Evolutionary conservation across 2,888 invertebrate species (phyloP), one percentile per base, ranked within the genome.

Genomic region (Patella caerulea): DNA sequence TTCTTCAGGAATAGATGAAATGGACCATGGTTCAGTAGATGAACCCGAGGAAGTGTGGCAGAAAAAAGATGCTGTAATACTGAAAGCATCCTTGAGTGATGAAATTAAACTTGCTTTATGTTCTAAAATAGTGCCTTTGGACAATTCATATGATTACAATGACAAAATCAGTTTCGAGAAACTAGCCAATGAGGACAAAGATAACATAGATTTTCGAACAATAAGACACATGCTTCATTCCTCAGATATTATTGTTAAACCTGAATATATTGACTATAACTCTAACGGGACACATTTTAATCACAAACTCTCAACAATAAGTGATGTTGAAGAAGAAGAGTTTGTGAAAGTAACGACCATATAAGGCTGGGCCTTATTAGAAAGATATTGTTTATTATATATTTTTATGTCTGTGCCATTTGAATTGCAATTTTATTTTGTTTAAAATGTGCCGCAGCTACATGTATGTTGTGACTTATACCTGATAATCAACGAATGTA

Each of bases 231-330:
- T 88, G 79, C 77, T 88, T 45, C 84, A 85, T 71, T 88, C 87
- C 3, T 83, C 85, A 74, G 87, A 88, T 69, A 81, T 87, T 54
- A 83, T 87, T 76, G 84, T 87, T n/a, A 87, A 86, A 82, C 72
- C 79, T 5, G 65, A 65, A 11, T 72, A 53, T n/a, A 52, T 72
- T 29, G 72, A 72, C 19, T 72, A 53, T 53, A 53, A 72, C 12
- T 53, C 45, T 34, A 72, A 17, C n/a, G 45, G 52, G 34, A 53
- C n/a, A 11, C 53, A 52, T 72, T 34, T 54, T 14, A 79, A 65
- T 15, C 78, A 80, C 12, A 78, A 78, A 52, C 78, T 83, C 19
- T 77, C 79, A 70, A 82, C 83, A 14, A 83, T 83, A 34, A 81
- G 82, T 69, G 78, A 74, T 29, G 82, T 80, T 5, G 80, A 80